Base-by-base conservation (phyloP, 2,113 vertebrate genomes). In the Hippocampus barbouri region DNA sequence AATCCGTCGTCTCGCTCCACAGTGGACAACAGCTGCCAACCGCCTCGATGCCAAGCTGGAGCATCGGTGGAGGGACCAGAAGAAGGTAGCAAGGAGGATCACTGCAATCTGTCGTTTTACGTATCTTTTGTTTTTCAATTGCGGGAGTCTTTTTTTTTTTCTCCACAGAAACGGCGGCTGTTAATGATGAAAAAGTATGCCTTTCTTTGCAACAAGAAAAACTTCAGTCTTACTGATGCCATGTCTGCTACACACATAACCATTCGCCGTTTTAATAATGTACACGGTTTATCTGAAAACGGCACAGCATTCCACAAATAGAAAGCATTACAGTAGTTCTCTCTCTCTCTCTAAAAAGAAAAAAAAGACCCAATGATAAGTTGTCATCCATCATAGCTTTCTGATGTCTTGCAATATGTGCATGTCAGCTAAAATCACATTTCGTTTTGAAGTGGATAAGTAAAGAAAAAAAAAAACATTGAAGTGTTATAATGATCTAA, bases 21-120 rank as follows among this genome's bases (percentile, higher is more conserved):
- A 98, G 88, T 99, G 97, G 97, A 90, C 91, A 10, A 85, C 82
- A 3, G 97, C 94, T 0, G 94, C 96, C 38, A 92, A 78, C 77
- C 93, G 86, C 70, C 93, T 98, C 6, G 91, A 94, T 4, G 75
- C 77, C 82, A 95, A 92, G 74, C 91, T 98, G 76, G 87, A 85
- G 30, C 89, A 88, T 0, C 43, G 62, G 49, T 90, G 75, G 84
- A 91, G 94, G 74, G 93, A 96, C 73, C 94, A 96, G 89, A 99
- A 97, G 83, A 96, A 95, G 73, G 92, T 91, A 81, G 25, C 78
- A 59, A 41, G 43, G 68, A 41, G 47, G 6, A 21, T 40, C 34
- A 40, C 20, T 25, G 38, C 18, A 12, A 43, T 41, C 21, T 2
- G 18, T 14, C 10, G 3, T 11, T 23, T 14, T 18, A 64, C 21